A percentile compares a stretch with the other conserved stretches of the same genome.
Evolutionary conservation across 2,113 vertebrate genomes (phyloP).

Genomic region (Embiotoca jacksoni): DNA sequence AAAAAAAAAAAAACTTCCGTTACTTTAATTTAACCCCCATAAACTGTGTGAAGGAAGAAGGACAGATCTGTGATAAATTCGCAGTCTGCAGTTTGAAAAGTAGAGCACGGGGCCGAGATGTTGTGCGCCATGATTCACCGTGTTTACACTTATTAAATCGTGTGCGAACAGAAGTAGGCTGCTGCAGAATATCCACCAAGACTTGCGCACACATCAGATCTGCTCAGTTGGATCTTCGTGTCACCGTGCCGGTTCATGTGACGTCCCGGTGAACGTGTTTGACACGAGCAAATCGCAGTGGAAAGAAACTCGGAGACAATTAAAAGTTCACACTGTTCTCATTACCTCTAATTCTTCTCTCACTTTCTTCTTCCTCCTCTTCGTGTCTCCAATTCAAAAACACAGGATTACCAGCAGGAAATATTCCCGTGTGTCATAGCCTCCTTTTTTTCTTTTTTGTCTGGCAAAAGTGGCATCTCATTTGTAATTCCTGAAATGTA

Average conservation of each 20-base stretch:
- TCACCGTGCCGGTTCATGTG: conserved; percentile 11
- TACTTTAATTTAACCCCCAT: conserved; percentile 23
- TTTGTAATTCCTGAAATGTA: conserved; percentile 32
- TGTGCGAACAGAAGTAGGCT: conserved; percentile 25
- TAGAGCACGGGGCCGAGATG: conserved; percentile 7
- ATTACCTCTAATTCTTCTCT: not conserved
- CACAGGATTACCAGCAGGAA: conserved; percentile 13
- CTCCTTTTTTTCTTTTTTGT: conserved; percentile 38
- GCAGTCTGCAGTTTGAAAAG: conserved; percentile 28
- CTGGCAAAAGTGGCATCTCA: conserved; percentile 34
- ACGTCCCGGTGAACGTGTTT: not conserved
- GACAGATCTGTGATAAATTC: conserved; percentile 30
- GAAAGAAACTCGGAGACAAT: conserved; percentile 27
- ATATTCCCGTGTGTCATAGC: conserved; percentile 23
- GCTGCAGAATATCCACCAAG: conserved; percentile 24
- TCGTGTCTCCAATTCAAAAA: not conserved
- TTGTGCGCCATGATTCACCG: conserved; percentile 18
- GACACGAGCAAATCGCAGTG: not conserved
- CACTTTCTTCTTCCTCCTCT: not conserved
- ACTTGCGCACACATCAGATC: conserved; percentile 17
- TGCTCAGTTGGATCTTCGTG: conserved; percentile 13
- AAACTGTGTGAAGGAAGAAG: conserved; percentile 1
- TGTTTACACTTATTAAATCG: conserved; percentile 49
- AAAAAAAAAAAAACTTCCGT: conserved; percentile 15
- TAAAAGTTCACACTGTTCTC: conserved; percentile 30